Evolutionary conservation across 2,888 invertebrate genomes (phyloP).

Genomic region (Sarcophaga caerulescens): DNA sequence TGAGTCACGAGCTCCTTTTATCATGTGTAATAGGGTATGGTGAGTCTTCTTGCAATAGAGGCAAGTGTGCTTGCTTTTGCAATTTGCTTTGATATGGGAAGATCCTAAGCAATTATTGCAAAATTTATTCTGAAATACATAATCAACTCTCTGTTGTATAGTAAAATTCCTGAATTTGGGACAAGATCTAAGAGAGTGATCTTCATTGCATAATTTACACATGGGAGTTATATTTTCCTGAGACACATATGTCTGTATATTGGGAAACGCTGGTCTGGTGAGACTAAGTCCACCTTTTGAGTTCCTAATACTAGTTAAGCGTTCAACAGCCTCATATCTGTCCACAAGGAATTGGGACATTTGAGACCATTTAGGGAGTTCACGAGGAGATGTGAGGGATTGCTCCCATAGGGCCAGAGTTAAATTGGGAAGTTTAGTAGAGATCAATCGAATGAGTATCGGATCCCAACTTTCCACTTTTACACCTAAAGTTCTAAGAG

Average conservation of each 20-base stretch:
- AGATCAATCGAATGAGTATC: not conserved
- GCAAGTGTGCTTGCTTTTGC: not conserved
- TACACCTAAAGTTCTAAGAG: not conserved
- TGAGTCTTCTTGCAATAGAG: not conserved
- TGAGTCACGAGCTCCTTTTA: not conserved
- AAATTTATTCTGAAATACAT: not conserved
- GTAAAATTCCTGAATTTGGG: not conserved
- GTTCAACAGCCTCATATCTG: slow-evolving; percentile 18
- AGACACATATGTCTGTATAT: not conserved
- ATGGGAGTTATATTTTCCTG: not conserved
- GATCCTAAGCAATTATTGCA: no score
- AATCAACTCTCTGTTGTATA: not conserved
- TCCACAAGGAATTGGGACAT: slow-evolving; percentile 19
- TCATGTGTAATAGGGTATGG: not conserved
- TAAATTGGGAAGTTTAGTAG: no score
- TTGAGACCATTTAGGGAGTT: slow-evolving; percentile 19
- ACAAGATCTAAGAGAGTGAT: not conserved
- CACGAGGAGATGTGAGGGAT: slow-evolving; percentile 11
- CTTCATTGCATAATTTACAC: not conserved
- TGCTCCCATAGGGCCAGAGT: slow-evolving; percentile 3
- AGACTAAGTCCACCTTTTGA: not conserved
- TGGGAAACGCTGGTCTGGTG: not conserved
- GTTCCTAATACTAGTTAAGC: not conserved
- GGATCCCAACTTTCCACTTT: slow-evolving; percentile 7
- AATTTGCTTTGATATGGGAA: not conserved